These are phyloP conservation scores for Cistogaster globosa DNA, from an alignment of 2,888 invertebrate species.

Conservation along the genomic window DNA sequence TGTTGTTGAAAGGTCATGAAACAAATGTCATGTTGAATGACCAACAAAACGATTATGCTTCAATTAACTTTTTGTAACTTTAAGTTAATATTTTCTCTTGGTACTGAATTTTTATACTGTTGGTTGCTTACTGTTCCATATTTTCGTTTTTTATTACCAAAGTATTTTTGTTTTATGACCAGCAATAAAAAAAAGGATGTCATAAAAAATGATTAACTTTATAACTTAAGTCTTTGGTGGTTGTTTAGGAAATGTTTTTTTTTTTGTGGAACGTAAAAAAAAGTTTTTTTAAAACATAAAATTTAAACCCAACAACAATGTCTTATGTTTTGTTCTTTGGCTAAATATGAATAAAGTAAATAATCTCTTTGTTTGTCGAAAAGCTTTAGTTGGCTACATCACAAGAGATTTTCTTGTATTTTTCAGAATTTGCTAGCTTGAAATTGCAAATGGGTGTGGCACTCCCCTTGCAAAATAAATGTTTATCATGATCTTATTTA, in stretches of 20 bases:
- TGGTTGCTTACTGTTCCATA: neutral
- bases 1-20: neutral
- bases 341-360: too few relatives aligned
- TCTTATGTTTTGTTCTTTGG: too few relatives aligned
- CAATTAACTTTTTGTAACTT: conserved; percentile 4
- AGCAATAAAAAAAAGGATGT: neutral
- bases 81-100: conserved; percentile 6
- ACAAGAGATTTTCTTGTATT: too few relatives aligned
- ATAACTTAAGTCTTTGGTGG: neutral
- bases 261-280: neutral
- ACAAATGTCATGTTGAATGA: neutral
- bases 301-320: too few relatives aligned
- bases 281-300: neutral
- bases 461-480: too few relatives aligned
- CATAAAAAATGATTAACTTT: neutral
- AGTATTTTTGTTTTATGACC: conserved; percentile 9
- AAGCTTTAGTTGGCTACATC: too few relatives aligned
- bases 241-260: neutral
- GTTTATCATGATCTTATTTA: too few relatives aligned
- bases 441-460: too few relatives aligned
- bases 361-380: too few relatives aligned
- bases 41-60: neutral
- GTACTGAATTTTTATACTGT: neutral
- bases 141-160: neutral
- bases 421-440: too few relatives aligned